These are phyloP conservation scores for Toxonevra muliebris DNA, from an alignment of 2,888 invertebrate genomes.

Conservation along the genomic window DNA sequence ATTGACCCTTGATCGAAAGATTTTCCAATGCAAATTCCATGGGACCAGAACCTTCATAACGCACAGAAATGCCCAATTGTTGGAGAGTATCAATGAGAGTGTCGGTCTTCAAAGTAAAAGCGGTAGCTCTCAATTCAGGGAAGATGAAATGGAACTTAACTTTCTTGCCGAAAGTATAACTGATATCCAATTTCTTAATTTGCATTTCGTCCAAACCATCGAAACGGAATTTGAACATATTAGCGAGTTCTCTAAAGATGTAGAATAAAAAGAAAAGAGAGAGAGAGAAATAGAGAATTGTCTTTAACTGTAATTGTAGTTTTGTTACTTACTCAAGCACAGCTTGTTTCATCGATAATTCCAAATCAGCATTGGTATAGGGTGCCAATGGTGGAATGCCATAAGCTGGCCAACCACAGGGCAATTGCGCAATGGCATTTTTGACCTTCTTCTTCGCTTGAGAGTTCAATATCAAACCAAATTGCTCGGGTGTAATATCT, in stretches of 20 bases:
- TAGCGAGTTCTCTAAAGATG: too few relatives aligned
- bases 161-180: conserved; percentile 53
- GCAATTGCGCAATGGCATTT: conserved; percentile 50
- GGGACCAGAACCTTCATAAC: conserved; percentile 54
- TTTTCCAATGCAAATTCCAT: conserved; percentile 51
- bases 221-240: conserved; percentile 47
- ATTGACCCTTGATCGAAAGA: conserved; percentile 52
- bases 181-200: conserved; percentile 54
- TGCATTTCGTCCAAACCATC: conserved; percentile 56
- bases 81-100: conserved; percentile 49
- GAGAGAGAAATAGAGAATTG: background rate
- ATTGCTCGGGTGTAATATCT: conserved; percentile 44
- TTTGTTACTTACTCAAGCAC: conserved; percentile 51
- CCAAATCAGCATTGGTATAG: conserved; percentile 55
- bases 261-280: background rate
- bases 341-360: conserved; percentile 47
- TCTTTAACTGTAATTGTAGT: background rate
- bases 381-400: conserved; percentile 59
- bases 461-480: conserved; percentile 52
- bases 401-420: conserved; percentile 58
- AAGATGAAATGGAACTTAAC: conserved; percentile 53
- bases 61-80: conserved; percentile 50
- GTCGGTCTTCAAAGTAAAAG: conserved; percentile 47
- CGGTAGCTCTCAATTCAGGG: conserved; percentile 46
- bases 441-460: conserved; percentile 53